Base-by-base conservation (phyloP, 2,113 vertebrate species). In the Arothron firmamentum region DNA sequence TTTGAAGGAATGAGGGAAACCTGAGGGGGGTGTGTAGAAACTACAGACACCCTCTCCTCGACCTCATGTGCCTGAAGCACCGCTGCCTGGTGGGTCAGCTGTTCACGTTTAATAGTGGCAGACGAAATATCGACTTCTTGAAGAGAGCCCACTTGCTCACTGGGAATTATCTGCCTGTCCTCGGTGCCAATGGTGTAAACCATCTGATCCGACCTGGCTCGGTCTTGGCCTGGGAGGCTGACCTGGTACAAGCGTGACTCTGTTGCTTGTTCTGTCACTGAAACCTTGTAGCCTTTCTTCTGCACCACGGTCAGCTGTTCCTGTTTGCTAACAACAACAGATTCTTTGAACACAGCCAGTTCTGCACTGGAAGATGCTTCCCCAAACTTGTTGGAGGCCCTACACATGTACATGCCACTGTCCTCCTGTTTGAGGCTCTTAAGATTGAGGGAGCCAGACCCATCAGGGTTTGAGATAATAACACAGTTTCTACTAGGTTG, bases 361-460 rank as follows among this genome's bases (percentile, higher is more conserved):
- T 98, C 92, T 49, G 92, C 92, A 14, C 89, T 89, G 66, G 91
- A 93, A 0, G 82, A 70, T 1, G 88, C 88, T 66, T 93, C 88
- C 0, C 95, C 95, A 80, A 92, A 90, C 5, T 48, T 11, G 12
- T 91, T 98, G 57, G 87, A 64, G 0, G 92, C 94, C 78, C 79
- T 93, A 68, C 94, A 97, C 0, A 72, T 73, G 17, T 95, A 95
- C 53, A 93, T 68, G 6, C 93, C 96, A 2, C 89, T 72, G 18
- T 96, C 94, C 20, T 91, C 83, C 38, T 85, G 78, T 75, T 81
- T 72, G 25, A 92, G 87, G 1, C 80, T 81, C 46, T 79, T 83
- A 42, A 95, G 64, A 0, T 66, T 91, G 48, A 97, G 85, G 1
- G 77, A 90, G 6, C 96, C 96, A 0, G 91, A 94, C 20, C 94